A percentile compares a stretch with the other conserved stretches of the same genome.
Evolutionary conservation across 2,113 vertebrate genomes (phyloP).

Genomic region (Hystrix cristata): DNA sequence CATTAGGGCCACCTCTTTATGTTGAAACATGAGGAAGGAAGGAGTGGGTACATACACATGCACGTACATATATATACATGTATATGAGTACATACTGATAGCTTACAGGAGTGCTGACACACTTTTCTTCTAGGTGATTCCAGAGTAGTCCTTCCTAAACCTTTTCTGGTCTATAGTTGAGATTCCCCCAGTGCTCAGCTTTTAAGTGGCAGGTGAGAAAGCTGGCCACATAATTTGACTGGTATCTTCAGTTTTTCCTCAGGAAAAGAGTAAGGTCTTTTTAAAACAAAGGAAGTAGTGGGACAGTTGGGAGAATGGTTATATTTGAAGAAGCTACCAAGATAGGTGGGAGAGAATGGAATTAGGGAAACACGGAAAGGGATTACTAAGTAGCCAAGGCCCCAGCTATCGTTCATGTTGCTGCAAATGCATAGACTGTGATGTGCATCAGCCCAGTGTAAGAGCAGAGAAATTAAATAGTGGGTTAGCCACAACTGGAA

Average conservation of each 20-base stretch:
- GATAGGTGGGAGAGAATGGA: background rate
- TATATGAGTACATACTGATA: background rate
- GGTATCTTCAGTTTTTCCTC: constrained; percentile 26
- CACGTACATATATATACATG: too few species aligned
- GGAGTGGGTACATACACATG: background rate
- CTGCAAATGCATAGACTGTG: background rate
- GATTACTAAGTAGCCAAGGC: background rate
- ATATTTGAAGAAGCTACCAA: background rate
- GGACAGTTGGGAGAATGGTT: background rate
- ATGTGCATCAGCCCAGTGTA: background rate
- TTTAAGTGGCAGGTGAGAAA: constrained; percentile 37
- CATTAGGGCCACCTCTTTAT: background rate
- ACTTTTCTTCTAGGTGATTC: constrained; percentile 13
- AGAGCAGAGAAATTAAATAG: background rate
- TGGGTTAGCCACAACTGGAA: background rate
- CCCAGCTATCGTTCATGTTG: background rate
- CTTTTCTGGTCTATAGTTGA: background rate
- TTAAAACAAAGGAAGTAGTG: constrained; percentile 9
- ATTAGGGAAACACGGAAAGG: background rate
- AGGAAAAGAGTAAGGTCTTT: background rate
- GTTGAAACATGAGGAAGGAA: background rate
- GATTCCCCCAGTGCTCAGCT: background rate
- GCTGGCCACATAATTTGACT: background rate
- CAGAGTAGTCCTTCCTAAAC: background rate
- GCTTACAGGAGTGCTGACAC: background rate